Evolutionary conservation across 64 coral and sea anemone species (phyloP).

Genomic region (Dendrophyllia cribrosa): DNA sequence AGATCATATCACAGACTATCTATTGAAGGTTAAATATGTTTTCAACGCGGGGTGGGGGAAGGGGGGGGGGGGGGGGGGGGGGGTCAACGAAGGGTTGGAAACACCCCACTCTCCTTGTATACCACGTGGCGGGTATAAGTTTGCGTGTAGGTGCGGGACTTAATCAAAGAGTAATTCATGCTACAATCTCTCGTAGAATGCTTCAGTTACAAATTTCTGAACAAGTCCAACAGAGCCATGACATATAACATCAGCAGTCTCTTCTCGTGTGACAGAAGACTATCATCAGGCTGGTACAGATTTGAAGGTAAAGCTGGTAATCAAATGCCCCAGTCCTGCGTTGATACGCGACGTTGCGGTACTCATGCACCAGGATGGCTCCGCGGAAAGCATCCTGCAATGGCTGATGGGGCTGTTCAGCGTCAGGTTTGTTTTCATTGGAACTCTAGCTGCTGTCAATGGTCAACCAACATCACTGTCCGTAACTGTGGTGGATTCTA

Average conservation of each 20-base stretch:
- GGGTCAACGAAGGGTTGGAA: no score
- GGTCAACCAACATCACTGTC: background rate
- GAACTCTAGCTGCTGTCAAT: background rate
- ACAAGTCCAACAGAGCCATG: background rate
- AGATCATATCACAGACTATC: no score
- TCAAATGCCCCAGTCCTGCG: background rate
- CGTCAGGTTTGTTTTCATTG: constrained; percentile 19
- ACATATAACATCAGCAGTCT: background rate
- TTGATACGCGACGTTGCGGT: background rate
- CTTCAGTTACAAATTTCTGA: background rate
- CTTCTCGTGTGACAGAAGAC: background rate
- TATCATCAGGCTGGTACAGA: background rate
- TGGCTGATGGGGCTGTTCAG: background rate
- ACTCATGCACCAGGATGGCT: constrained; percentile 8
- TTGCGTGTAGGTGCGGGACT: no score
- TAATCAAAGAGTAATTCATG: no score
- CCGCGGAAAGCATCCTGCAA: background rate
- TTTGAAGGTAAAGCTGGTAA: background rate
- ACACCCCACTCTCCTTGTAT: no score
- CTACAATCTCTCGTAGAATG: background rate
- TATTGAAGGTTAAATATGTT: no score
- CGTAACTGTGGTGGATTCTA: constrained; percentile 15
- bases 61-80: no score
- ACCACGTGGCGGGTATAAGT: no score
- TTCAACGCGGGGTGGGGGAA: no score